Percentiles rank a stretch among this genome's conserved stretches.
phyloP scores from a whole-genome alignment of 2,797 vertebrate species.

The Telmatherina bonti region DNA sequence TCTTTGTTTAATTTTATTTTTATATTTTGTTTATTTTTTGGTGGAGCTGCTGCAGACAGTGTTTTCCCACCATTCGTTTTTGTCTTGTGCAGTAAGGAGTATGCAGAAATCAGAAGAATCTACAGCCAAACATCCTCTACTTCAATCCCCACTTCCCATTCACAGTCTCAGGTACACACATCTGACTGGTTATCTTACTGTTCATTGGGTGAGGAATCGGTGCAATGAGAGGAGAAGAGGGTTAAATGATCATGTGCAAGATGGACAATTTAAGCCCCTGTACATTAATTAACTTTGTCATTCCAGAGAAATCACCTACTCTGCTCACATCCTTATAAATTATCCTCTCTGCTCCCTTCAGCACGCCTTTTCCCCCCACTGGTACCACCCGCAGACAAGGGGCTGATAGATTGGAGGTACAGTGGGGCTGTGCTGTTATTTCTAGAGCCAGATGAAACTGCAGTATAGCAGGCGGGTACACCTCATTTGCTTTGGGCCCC shows the following conservation, averaged over 20 bases:
- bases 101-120: conserved; percentile 42
- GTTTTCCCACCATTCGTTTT: conserved; percentile 47
- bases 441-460: conserved; percentile 79
- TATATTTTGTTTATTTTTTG: conserved; percentile 37
- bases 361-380: conserved; percentile 59
- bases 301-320: conserved; percentile 67
- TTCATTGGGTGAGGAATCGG: conserved; percentile 37
- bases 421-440: conserved; percentile 74
- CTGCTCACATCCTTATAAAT: conserved; percentile 69
- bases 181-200: conserved; percentile 27
- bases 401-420: conserved; percentile 73
- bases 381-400: conserved; percentile 68
- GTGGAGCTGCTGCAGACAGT: conserved; percentile 19
- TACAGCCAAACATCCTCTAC: conserved; percentile 13
- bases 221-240: conserved; percentile 46
- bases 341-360: conserved; percentile 60
- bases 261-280: conserved; percentile 63
- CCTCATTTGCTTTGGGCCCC: conserved; percentile 79
- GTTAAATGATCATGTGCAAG: conserved; percentile 72
- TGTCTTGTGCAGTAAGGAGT: conserved; percentile 53
- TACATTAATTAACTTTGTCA: conserved; percentile 77
- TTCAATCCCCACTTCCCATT: conserved; percentile 10
- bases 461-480: conserved; percentile 71
- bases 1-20: conserved; percentile 42
- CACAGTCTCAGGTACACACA: conserved; percentile 6